These are phyloP conservation scores for Podarcis raffonei DNA, from an alignment of 2,113 vertebrate species.

Conservation along the genomic window DNA sequence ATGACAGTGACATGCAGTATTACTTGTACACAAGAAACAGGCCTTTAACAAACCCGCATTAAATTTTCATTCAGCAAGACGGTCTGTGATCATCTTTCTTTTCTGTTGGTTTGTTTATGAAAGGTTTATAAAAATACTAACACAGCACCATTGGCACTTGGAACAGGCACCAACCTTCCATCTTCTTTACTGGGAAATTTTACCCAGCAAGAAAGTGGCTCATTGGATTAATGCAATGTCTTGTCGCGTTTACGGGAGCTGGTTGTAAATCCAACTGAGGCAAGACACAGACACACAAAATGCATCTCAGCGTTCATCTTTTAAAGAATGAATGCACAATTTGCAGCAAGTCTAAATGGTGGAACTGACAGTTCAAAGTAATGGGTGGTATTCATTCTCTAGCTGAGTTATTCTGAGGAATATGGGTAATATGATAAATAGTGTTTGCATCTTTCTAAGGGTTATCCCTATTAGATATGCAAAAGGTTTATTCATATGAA, in stretches of 20 bases:
- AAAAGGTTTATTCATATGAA: slow-evolving; percentile 26
- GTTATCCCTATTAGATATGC: slow-evolving; percentile 21
- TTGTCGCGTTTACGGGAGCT: slow-evolving; percentile 40
- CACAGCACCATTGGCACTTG: not conserved
- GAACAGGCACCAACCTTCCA: slow-evolving; percentile 28
- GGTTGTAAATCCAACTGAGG: slow-evolving; percentile 26
- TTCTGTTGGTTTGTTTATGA: slow-evolving; percentile 47
- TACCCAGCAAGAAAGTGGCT: slow-evolving; percentile 44
- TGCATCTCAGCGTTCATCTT: slow-evolving; percentile 40
- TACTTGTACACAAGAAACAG: not conserved
- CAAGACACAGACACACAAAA: slow-evolving; percentile 49
- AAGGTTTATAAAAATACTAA: slow-evolving; percentile 51
- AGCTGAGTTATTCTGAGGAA: slow-evolving; percentile 38
- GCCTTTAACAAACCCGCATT: slow-evolving; percentile 31
- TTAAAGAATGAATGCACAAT: slow-evolving; percentile 38
- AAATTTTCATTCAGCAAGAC: slow-evolving; percentile 40
- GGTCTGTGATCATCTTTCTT: slow-evolving; percentile 46
- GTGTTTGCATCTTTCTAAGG: slow-evolving; percentile 37
- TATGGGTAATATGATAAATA: slow-evolving; percentile 33
- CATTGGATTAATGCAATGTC: slow-evolving; percentile 29
- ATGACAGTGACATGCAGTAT: not conserved
- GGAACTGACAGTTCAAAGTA: slow-evolving; percentile 34
- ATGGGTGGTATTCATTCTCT: slow-evolving; percentile 24
- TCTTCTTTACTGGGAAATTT: slow-evolving; percentile 50
- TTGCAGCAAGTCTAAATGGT: slow-evolving; percentile 44